Percentiles rank a stretch among this genome's conserved stretches.
These are phyloP conservation scores for Silurus meridionalis DNA, from an alignment of 2,113 vertebrate species.

Conservation along the genomic window DNA sequence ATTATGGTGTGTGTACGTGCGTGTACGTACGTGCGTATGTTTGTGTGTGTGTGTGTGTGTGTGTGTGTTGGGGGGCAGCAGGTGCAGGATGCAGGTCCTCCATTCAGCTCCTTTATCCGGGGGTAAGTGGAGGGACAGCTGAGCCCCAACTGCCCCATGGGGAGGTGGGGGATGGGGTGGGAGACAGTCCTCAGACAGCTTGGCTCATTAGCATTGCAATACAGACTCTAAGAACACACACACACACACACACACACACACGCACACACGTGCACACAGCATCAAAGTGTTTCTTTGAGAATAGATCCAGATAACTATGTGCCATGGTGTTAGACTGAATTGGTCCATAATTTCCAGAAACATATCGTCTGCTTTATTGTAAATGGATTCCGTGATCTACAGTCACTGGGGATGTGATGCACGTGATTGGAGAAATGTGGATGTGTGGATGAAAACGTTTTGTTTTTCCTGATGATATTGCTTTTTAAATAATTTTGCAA, in stretches of 20 bases:
- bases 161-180: conserved; percentile 42
- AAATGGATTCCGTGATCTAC: neutral
- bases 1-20: conserved; percentile 7
- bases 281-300: conserved; percentile 34
- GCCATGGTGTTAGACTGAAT: neutral
- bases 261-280: conserved; percentile 17
- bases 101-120: conserved; percentile 52
- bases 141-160: conserved; percentile 50
- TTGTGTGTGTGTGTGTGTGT: neutral
- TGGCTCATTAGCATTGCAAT: conserved; percentile 64
- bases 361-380: neutral
- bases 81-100: conserved; percentile 59
- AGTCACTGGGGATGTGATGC: neutral
- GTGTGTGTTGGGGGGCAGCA: conserved; percentile 42
- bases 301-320: conserved; percentile 11
- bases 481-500: neutral
- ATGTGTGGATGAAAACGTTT: neutral
- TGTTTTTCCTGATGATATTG: no score
- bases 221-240: conserved; percentile 49
- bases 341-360: neutral
- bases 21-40: neutral
- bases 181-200: conserved; percentile 58
- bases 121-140: conserved; percentile 58
- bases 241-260: conserved; percentile 10
- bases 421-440: neutral